Conservation (phyloP, 1,140 invertebrate genomes). For the Drosophila erecta region DNA sequence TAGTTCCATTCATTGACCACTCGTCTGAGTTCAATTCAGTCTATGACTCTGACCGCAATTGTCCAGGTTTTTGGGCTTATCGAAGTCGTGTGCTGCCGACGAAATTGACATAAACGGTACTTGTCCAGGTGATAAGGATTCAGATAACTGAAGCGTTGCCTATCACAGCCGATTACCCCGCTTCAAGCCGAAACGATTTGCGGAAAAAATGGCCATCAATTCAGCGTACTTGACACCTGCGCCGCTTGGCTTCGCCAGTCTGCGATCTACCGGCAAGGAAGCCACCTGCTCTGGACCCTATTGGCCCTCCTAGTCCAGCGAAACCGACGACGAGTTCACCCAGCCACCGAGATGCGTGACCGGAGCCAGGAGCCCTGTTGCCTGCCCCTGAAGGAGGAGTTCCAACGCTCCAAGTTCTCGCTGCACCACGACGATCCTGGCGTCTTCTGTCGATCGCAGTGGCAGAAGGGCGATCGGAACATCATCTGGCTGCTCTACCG, state of each 20-base stretch:
- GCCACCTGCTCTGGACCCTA: constrained; percentile 40
- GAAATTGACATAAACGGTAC: constrained; percentile 35
- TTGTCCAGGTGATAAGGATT: constrained; percentile 58
- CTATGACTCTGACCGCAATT: constrained; percentile 19
- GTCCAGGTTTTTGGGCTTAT: constrained; percentile 30
- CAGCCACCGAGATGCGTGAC: constrained; percentile 53
- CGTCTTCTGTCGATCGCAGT: constrained; percentile 69
- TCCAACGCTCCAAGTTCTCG: constrained; percentile 56
- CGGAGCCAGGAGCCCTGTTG: constrained; percentile 67
- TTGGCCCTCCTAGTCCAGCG: constrained; percentile 38
- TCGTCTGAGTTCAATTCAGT: constrained; percentile 10
- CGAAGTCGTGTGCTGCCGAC: constrained; percentile 4
- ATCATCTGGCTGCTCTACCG: constrained; percentile 66
- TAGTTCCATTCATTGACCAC: constrained; percentile 2
- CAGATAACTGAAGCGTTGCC: constrained; percentile 36
- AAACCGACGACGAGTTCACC: constrained; percentile 30
- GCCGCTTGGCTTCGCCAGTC: constrained; percentile 53
- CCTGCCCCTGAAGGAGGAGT: constrained; percentile 84
- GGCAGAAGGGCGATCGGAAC: constrained; percentile 59
- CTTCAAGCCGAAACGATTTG: constrained; percentile 46
- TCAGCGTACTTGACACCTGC: constrained; percentile 16
- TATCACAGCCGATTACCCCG: constrained; percentile 44
- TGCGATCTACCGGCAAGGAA: constrained; percentile 44
- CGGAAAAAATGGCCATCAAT: constrained; percentile 47
- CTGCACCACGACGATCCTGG: constrained; percentile 60